Base-by-base conservation (phyloP, 2,797 vertebrate genomes). In the Sebastes taczanowskii region DNA sequence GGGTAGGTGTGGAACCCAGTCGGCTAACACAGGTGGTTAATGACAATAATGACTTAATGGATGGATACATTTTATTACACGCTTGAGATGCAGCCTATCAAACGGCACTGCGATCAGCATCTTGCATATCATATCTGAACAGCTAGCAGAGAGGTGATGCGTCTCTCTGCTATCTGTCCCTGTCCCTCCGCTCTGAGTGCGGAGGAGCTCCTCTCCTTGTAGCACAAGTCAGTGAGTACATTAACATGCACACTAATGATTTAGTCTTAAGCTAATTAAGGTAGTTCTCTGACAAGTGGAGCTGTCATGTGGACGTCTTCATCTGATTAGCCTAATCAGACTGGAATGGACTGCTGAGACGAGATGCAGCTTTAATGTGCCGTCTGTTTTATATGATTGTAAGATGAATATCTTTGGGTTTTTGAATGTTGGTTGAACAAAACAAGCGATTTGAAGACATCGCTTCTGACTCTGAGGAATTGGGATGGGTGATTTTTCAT, bases 11-110 rank as follows among this genome's bases (percentile, higher is more conserved):
- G 46, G 81, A 83, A 80, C 67, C 73, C 82, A 32, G 69, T 61
- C 74, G 53, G 61, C 88, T 81, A 81, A 88, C 86, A 81, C 91
- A 91, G 90, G 88, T 85, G 88, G 88, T 83, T 92, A 90, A 93
- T 89, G 91, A 86, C 89, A 89, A 89, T 86, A 76, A 89, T 80
- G 81, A 89, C 78, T 82, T 82, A 87, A 88, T 85, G 85, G 90
- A 82, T 86, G 89, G 86, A 82, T 84, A 87, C 81, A 20, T 91
- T 93, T 90, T 89, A 91, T 86, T 72, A 80, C 77, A 81, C 59
- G 74, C 82, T n/a, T 78, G 82, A 78, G 87, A 88, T 23, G 82
- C 81, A 35, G 80, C 69, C 62, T 7, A 60, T 81, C 76, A 85
- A 73, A 74, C 63, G 11, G 65, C 88, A 13, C 53, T 1, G 59